Evolutionary conservation across 2,113 vertebrate genomes (phyloP).

Genomic region (Aptenodytes forsteri): DNA sequence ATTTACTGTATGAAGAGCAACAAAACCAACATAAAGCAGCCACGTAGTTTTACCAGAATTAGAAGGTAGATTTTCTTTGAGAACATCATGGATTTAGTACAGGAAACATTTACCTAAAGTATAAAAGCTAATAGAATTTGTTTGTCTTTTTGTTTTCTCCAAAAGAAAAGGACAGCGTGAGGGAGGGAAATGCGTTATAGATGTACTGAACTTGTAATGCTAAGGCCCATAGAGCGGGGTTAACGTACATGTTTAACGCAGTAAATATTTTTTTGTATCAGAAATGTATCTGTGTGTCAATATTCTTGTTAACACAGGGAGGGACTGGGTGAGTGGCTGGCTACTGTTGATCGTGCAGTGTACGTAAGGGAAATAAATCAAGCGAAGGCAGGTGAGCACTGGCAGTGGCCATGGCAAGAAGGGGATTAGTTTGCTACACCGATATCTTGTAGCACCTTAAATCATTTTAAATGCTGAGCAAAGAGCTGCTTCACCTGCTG

Average conservation of each 20-base stretch:
- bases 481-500: not conserved
- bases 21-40: not conserved
- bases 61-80: not conserved
- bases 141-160: not conserved
- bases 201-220: not conserved
- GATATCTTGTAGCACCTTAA: not conserved
- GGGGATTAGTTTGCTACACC: fast-evolving
- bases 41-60: not conserved
- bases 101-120: not conserved
- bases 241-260: not conserved
- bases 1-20: not conserved
- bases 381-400: not conserved
- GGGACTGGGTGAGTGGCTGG: not conserved
- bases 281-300: not conserved
- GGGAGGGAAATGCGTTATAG: not conserved
- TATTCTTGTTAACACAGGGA: too few relatives aligned
- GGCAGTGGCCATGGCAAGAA: not conserved
- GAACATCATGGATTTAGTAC: not conserved
- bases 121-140: not conserved
- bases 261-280: not conserved
- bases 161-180: not conserved
- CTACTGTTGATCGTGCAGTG: not conserved
- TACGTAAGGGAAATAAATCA: not conserved
- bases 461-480: not conserved
- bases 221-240: not conserved